Percentiles rank a stretch among this genome's conserved stretches.
Evolutionary conservation across 2,113 vertebrate genomes (phyloP).

Genomic region (Catharus fuscescens): DNA sequence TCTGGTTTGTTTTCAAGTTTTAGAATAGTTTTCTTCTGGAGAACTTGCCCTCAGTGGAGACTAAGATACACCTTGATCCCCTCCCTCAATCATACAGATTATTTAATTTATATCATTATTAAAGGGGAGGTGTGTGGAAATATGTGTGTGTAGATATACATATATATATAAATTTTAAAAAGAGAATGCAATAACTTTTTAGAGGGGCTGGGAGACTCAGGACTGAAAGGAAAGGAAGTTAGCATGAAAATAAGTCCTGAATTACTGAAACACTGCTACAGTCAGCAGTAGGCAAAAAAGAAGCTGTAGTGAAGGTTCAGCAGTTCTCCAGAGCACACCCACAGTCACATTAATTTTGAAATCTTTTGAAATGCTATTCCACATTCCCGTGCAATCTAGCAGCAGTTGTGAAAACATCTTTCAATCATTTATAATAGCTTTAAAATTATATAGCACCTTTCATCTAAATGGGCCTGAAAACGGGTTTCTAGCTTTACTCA

Average conservation of each 20-base stretch:
- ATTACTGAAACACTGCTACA: background rate
- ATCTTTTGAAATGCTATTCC: constrained; percentile 50
- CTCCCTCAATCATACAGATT: background rate
- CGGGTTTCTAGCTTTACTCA: constrained; percentile 3
- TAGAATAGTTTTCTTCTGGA: background rate
- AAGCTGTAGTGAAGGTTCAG: constrained; percentile 45
- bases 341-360: constrained; percentile 42
- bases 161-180: background rate
- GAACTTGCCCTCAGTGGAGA: background rate
- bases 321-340: constrained; percentile 19
- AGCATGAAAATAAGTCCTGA: constrained; percentile 15
- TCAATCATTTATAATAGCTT: constrained; percentile 57
- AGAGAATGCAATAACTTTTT: background rate
- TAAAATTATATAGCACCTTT: constrained; percentile 52
- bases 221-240: background rate
- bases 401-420: constrained; percentile 56
- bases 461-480: constrained; percentile 13
- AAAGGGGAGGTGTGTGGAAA: background rate
- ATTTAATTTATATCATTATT: background rate
- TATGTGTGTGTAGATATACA: accelerated
- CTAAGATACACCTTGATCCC: background rate
- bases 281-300: constrained; percentile 32
- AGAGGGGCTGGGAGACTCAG: background rate
- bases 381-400: constrained; percentile 25
- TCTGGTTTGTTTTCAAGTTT: background rate